Evolutionary conservation across 2,113 vertebrate species (phyloP), one percentile per base, ranked within the genome.

Genomic region (Thalassarche chlororhynchos): DNA sequence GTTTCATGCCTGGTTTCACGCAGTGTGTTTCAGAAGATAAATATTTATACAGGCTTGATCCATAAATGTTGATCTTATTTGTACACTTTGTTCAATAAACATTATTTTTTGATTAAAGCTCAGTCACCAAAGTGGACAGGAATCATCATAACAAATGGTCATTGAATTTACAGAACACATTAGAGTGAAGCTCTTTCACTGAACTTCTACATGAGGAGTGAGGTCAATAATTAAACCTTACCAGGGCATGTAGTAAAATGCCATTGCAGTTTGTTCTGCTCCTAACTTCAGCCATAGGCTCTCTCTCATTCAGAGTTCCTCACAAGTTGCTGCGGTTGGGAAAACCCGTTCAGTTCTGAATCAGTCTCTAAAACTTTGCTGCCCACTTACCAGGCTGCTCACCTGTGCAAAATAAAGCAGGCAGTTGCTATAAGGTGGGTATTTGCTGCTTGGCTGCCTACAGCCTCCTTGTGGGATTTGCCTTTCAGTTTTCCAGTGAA

Each of bases 1-100:
- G 17, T 92, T 58, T 81, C 32, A 17, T 72, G 62, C 31, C 51
- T 40, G 28, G 24, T 60, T 80, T 90, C 32, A 32, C 61, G 34
- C 16, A 40, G 25, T 51, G 60, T 81, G 64, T 64, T 95, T 81
- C 71, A 58, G 32, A 89, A 96, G 64, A 81, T 61, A 95, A 95
- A 87, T 89, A 84, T 92, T 95, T 92, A 44, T n/a, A 64, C 36
- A 92, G 51, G 42, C 32, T 89, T 21, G 40, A 71, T 82, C 31
- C 20, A 8, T 90, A 55, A 77, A 20, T 77, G 58, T 95, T 93
- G 92, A 24, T 91, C 54, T 90, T 89, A 66, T 38, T 89, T 87
- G 54, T 84, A 95, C 29, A 31, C 72, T 68, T 90, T 32, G 6
- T 42, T 84, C 80, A 90, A 29, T 69, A 95, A 95, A 61, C 36